A percentile compares a stretch with the other conserved stretches of the same genome.
Conservation (phyloP, 2,113 vertebrate genomes). For the Charadrius vociferus region DNA sequence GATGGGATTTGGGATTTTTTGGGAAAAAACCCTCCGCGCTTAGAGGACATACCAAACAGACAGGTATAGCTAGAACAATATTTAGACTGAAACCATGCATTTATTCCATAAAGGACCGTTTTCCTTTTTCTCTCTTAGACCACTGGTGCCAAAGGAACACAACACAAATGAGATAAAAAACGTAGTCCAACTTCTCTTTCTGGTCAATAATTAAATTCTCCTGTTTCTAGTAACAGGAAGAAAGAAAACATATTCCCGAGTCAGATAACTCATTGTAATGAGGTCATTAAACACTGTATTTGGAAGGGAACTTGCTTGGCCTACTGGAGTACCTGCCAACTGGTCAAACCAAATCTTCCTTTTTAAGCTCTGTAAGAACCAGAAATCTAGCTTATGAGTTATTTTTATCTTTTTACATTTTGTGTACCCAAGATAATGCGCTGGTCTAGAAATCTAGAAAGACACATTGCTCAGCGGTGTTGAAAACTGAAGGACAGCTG, state of each 20-base stretch:
- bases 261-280: neutral
- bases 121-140: conserved; percentile 3
- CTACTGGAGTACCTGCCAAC: neutral
- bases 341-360: neutral
- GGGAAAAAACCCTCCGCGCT: neutral
- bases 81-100: conserved; percentile 24
- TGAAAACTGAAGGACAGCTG: neutral
- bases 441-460: neutral
- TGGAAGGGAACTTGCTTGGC: neutral
- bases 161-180: conserved; percentile 10
- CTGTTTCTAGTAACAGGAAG: conserved; percentile 12
- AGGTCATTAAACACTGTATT: neutral
- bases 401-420: neutral
- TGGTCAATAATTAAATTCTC: conserved; percentile 24
- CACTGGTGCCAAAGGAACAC: conserved; percentile 21
- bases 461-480: neutral
- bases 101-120: conserved; percentile 8
- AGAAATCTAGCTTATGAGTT: neutral
- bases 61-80: neutral
- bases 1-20: conserved; percentile 21
- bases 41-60: neutral
- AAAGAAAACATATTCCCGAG: conserved; percentile 13
- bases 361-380: neutral
- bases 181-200: neutral
- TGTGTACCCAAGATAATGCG: neutral